A percentile compares a stretch with the other conserved stretches of the same genome.
These are phyloP conservation scores for Miltochrista miniata DNA, from an alignment of 2,888 invertebrate genomes.

Conservation along the genomic window DNA sequence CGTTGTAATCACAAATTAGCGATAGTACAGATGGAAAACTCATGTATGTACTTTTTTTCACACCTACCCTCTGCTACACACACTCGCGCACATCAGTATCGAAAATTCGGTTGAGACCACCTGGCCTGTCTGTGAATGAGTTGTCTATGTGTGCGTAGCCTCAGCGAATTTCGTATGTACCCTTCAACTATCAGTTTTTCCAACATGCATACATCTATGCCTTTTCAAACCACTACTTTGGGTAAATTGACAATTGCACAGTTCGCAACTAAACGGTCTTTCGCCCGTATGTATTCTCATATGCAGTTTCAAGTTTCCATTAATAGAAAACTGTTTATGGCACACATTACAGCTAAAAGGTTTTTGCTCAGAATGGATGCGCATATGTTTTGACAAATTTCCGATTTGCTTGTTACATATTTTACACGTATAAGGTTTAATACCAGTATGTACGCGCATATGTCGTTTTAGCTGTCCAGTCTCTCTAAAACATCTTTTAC, in stretches of 20 bases:
- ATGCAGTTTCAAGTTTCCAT: conserved; percentile 58
- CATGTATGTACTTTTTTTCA: too few relatives aligned
- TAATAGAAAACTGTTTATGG: conserved; percentile 60
- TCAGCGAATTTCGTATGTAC: conserved; percentile 3
- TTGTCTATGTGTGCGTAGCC: too few relatives aligned
- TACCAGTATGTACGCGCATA: conserved; percentile 64
- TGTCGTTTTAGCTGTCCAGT: conserved; percentile 69
- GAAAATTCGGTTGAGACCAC: too few relatives aligned
- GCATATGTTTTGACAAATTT: conserved; percentile 71
- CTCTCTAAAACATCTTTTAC: conserved; percentile 67
- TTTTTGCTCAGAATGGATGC: conserved; percentile 59
- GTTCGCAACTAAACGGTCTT: conserved; percentile 50
- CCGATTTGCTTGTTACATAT: conserved; percentile 74
- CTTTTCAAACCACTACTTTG: conserved; percentile 57
- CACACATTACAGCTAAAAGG: conserved; percentile 57
- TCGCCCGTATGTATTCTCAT: conserved; percentile 56
- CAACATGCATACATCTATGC: conserved; percentile 50
- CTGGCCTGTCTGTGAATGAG: too few relatives aligned
- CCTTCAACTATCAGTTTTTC: conserved; percentile 19
- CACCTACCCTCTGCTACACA: too few relatives aligned
- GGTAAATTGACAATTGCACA: conserved; percentile 52
- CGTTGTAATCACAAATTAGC: too few relatives aligned
- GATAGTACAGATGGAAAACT: too few relatives aligned
- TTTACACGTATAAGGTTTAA: conserved; percentile 71
- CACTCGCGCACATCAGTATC: too few relatives aligned